Percentiles rank a stretch among this genome's conserved stretches.
These are phyloP conservation scores for Drosophila pectinifera DNA, from an alignment of 1,140 invertebrate species.

Conservation along the genomic window DNA sequence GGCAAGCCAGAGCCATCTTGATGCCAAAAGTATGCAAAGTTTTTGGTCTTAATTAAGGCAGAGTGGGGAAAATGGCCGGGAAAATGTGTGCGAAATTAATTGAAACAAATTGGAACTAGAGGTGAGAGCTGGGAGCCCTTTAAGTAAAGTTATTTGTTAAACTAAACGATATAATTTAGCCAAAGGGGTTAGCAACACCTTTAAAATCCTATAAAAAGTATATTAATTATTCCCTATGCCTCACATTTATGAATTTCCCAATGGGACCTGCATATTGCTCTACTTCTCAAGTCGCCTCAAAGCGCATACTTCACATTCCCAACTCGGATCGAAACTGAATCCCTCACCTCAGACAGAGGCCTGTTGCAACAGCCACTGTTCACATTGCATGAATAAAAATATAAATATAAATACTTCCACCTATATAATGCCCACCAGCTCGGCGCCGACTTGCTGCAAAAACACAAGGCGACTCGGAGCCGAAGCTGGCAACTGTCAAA, in stretches of 20 bases:
- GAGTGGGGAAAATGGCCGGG: not conserved
- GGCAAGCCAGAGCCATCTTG: conserved; percentile 4
- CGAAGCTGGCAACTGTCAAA: conserved; percentile 66
- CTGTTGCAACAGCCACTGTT: conserved; percentile 23
- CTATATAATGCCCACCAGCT: conserved; percentile 23
- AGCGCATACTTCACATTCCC: conserved; percentile 38
- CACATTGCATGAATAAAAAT: conserved; percentile 16
- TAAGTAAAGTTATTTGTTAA: no score
- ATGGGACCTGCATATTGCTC: conserved; percentile 23
- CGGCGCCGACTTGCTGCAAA: conserved; percentile 28
- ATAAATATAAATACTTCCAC: conserved; percentile 68
- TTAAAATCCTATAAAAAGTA: not conserved
- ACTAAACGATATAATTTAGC: no score
- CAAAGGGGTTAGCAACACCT: no score
- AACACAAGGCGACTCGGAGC: conserved; percentile 39
- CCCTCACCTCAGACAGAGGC: no score
- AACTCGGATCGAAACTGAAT: conserved; percentile 7
- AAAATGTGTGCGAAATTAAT: not conserved
- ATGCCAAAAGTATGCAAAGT: conserved; percentile 66
- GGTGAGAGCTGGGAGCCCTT: not conserved
- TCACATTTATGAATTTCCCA: not conserved
- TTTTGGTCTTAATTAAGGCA: conserved; percentile 22
- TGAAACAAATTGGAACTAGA: no score
- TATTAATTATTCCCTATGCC: not conserved
- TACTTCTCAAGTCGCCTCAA: conserved; percentile 18